These are phyloP conservation scores for Vulpes ferrilata DNA, from an alignment of 2,113 vertebrate genomes.

Conservation along the genomic window DNA sequence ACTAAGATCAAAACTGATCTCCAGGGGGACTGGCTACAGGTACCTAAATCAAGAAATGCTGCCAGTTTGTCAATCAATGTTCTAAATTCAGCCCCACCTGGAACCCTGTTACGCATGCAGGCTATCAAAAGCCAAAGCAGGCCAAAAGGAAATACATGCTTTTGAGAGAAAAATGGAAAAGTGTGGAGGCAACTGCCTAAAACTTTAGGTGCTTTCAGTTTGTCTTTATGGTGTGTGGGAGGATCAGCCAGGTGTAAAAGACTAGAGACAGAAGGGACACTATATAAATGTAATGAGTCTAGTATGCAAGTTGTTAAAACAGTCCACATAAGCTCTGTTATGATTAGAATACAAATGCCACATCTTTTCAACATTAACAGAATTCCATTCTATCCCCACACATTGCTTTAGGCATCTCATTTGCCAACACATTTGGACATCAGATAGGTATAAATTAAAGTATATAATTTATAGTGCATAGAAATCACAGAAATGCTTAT, in stretches of 20 bases:
- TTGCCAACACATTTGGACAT: slow-evolving; percentile 65
- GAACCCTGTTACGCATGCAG: not conserved
- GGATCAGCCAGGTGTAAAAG: slow-evolving; percentile 53
- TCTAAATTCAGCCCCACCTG: not conserved
- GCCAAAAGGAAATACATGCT: not conserved
- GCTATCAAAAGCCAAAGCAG: not conserved
- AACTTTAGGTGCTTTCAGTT: slow-evolving; percentile 2
- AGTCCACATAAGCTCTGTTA: not conserved
- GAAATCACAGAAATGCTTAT: slow-evolving; percentile 73
- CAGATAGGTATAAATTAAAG: slow-evolving; percentile 71
- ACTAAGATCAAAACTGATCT: slow-evolving; percentile 42
- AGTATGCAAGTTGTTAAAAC: slow-evolving; percentile 26
- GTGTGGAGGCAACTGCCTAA: not conserved
- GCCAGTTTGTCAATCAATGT: not conserved
- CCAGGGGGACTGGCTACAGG: not conserved
- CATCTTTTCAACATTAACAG: slow-evolving; percentile 53
- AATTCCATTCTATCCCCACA: slow-evolving; percentile 52
- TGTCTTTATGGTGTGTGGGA: slow-evolving; percentile 21
- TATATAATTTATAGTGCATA: slow-evolving; percentile 68
- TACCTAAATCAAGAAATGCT: slow-evolving; percentile 4
- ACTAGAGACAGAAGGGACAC: slow-evolving; percentile 11
- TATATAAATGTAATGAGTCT: not conserved
- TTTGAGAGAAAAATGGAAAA: not conserved
- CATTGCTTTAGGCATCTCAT: slow-evolving; percentile 45
- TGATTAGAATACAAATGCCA: slow-evolving; percentile 63